Evolutionary conservation across 2,888 invertebrate genomes (phyloP).

Genomic region (Nephrotoma guestfalica): DNA sequence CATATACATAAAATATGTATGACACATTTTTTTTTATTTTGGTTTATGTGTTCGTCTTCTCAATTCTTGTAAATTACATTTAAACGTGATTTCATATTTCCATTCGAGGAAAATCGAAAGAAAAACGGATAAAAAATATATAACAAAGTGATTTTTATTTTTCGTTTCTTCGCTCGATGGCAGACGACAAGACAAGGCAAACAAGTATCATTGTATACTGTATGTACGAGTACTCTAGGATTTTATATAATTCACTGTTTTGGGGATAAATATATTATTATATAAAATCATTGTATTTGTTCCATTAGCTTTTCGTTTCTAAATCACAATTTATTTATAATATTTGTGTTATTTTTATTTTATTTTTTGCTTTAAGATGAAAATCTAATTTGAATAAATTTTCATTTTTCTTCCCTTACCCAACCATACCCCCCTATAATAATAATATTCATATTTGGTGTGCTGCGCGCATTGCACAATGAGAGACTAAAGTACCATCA

Average conservation of each 20-base stretch:
- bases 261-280: not conserved
- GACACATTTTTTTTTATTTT: not conserved
- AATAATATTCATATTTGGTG: not conserved
- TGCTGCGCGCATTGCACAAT: not conserved
- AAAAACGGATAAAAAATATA: not conserved
- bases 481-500: not conserved
- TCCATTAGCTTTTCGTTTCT: not conserved
- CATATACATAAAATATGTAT: not conserved
- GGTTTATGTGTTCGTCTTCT: not conserved
- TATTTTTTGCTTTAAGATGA: not conserved
- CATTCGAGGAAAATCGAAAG: not conserved
- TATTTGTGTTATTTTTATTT: not conserved
- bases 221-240: not conserved
- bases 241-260: not conserved
- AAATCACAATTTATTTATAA: not conserved
- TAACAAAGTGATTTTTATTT: not conserved
- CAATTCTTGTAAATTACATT: not conserved
- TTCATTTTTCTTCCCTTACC: not conserved
- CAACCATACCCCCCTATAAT: not conserved
- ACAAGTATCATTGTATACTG: not conserved
- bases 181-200: not conserved
- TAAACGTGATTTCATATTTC: not conserved
- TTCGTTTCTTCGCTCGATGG: not conserved
- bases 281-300: not conserved
- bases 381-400: not conserved